Percentiles rank a stretch among this genome's conserved stretches.
Evolutionary conservation across 2,888 invertebrate genomes (phyloP).

Genomic region (Conchocele bisecta): DNA sequence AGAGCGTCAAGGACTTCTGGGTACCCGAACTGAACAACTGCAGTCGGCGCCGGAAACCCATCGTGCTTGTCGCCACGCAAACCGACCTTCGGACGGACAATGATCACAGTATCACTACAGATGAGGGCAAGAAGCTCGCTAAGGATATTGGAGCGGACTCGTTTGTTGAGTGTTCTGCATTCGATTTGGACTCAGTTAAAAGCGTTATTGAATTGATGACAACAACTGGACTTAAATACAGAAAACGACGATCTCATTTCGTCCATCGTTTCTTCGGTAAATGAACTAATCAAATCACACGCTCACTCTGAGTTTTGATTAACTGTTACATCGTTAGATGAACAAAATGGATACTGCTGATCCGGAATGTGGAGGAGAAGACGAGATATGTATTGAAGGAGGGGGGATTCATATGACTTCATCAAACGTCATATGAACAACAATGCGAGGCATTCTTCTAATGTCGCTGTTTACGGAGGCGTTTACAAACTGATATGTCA

Average conservation of each 20-base stretch:
- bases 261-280: constrained; percentile 61
- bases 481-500: no score
- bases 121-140: constrained; percentile 61
- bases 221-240: constrained; percentile 65
- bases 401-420: no score
- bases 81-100: constrained; percentile 63
- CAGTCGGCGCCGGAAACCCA: constrained; percentile 62
- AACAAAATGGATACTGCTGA: no score
- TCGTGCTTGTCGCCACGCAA: constrained; percentile 74
- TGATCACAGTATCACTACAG: constrained; percentile 40
- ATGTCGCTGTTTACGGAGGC: no score
- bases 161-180: constrained; percentile 68
- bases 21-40: constrained; percentile 68
- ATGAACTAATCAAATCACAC: constrained; percentile 40
- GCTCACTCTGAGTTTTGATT: no score
- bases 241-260: constrained; percentile 60
- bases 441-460: no score
- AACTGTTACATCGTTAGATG: no score
- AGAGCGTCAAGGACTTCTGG: constrained; percentile 70
- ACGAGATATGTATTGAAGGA: no score
- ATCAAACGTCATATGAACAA: no score
- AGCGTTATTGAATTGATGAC: constrained; percentile 70
- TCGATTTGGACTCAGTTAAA: constrained; percentile 63
- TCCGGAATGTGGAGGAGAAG: no score
- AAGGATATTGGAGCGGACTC: constrained; percentile 64